Percentiles rank a stretch among this genome's conserved stretches.
Conservation (phyloP, 2,797 vertebrate species). For the Galagoides demidoff region DNA sequence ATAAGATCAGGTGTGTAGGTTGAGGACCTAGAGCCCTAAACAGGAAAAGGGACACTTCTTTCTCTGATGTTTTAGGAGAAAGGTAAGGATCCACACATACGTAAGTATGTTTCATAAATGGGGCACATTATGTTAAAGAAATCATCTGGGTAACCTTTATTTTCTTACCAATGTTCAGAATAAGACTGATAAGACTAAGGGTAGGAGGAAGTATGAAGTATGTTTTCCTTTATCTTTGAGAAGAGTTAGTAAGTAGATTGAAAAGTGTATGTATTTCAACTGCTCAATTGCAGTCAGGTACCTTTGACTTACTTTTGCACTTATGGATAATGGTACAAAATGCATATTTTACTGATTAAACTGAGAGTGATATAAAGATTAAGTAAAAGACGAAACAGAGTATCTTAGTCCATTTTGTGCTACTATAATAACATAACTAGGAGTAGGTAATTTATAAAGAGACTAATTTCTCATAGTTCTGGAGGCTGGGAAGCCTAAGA, state of each 20-base stretch:
- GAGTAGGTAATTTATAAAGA: not conserved
- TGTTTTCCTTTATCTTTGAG: not conserved
- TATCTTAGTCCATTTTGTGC: not conserved
- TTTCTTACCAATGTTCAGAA: not conserved
- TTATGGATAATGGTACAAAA: not conserved
- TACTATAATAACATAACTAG: not conserved
- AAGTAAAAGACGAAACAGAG: not conserved
- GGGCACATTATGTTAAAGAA: not conserved
- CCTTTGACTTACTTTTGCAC: not conserved
- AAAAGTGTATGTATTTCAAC: not conserved
- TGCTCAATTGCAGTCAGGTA: not conserved
- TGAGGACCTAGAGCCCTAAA: not conserved
- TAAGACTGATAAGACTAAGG: not conserved
- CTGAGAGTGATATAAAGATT: not conserved
- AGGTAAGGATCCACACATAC: not conserved
- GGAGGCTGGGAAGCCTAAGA: too few relatives aligned
- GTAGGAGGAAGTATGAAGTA: not conserved
- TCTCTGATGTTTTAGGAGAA: not conserved
- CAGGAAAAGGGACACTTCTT: not conserved
- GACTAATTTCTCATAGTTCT: not conserved
- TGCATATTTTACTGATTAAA: not conserved
- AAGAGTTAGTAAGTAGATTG: not conserved
- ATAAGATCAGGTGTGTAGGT: not conserved
- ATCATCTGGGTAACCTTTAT: not conserved
- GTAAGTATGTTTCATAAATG: not conserved